These are phyloP conservation scores for Scomberomorus guttatus DNA, from an alignment of 2,797 vertebrate genomes.

Conservation along the genomic window DNA sequence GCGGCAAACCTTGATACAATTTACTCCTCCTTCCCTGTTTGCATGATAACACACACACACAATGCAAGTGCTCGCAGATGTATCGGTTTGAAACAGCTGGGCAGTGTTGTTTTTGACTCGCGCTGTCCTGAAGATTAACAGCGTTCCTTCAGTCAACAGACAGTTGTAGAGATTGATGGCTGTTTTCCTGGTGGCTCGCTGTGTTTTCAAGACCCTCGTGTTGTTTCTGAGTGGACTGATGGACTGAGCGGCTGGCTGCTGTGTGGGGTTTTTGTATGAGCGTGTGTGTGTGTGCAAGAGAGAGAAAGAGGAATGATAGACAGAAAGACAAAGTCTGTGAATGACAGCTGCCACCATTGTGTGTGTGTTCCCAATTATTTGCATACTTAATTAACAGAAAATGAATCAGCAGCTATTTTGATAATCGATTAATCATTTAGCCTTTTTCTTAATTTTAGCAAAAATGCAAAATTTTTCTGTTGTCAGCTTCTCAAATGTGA, in stretches of 20 bases:
- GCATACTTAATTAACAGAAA: too few species aligned
- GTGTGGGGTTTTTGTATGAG: constrained; percentile 34
- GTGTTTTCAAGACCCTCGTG: constrained; percentile 63
- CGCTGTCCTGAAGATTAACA: constrained; percentile 62
- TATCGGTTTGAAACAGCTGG: constrained; percentile 30
- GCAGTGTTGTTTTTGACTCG: constrained; percentile 66
- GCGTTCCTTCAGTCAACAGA: constrained; percentile 54
- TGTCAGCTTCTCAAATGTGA: too few species aligned
- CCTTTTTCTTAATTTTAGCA: too few species aligned
- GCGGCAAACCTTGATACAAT: constrained; percentile 19
- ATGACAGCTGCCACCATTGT: constrained; percentile 10
- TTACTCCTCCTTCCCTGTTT: constrained; percentile 12
- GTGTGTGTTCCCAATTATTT: not conserved
- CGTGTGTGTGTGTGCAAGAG: not conserved
- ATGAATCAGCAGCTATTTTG: too few species aligned
- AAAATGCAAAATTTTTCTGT: too few species aligned
- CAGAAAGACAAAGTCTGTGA: constrained; percentile 8
- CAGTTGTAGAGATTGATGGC: constrained; percentile 71
- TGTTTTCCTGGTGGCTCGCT: constrained; percentile 71
- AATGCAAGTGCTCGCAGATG: constrained; percentile 63
- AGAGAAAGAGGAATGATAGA: constrained; percentile 15
- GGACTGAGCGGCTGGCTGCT: constrained; percentile 40
- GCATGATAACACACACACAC: constrained; percentile 19
- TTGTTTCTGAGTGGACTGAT: constrained; percentile 53
- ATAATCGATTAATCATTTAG: too few species aligned